Conservation (phyloP, 2,797 vertebrate species). For the Oreochromis mossambicus region DNA sequence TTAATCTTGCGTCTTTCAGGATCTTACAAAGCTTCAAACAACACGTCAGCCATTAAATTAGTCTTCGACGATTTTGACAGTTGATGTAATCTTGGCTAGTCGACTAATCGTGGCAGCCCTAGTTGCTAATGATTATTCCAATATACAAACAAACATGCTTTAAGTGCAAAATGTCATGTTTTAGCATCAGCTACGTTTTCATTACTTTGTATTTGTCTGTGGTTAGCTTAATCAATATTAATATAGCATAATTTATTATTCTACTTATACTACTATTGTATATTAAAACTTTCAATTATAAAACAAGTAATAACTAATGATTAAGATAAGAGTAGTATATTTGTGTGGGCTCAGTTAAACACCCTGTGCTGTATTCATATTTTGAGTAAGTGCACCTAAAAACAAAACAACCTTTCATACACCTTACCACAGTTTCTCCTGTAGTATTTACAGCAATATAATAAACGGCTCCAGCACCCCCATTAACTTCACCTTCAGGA, state of each 20-base stretch:
- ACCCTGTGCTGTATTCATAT: not conserved
- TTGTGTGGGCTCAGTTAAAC: not conserved
- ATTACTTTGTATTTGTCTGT: not conserved
- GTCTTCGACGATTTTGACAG: no score
- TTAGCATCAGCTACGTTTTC: not conserved
- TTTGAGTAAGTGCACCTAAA: not conserved
- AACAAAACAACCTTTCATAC: not conserved
- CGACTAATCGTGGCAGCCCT: no score
- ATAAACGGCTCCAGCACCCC: not conserved
- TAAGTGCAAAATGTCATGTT: not conserved
- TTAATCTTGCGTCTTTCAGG: no score
- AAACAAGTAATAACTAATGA: not conserved
- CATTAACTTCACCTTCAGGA: not conserved
- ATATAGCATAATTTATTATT: not conserved
- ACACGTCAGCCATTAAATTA: no score
- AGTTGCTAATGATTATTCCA: not conserved
- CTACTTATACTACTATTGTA: not conserved
- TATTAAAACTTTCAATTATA: not conserved
- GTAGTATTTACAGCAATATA: not conserved
- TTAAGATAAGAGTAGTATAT: rapidly evolving
- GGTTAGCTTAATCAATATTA: not conserved
- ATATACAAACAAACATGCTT: rapidly evolving
- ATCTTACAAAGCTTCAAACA: no score
- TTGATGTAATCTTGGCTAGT: no score
- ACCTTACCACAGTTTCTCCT: no score